phyloP scores from a whole-genome alignment of 64 coral and sea anemone genomes.

The Montipora cactus region DNA sequence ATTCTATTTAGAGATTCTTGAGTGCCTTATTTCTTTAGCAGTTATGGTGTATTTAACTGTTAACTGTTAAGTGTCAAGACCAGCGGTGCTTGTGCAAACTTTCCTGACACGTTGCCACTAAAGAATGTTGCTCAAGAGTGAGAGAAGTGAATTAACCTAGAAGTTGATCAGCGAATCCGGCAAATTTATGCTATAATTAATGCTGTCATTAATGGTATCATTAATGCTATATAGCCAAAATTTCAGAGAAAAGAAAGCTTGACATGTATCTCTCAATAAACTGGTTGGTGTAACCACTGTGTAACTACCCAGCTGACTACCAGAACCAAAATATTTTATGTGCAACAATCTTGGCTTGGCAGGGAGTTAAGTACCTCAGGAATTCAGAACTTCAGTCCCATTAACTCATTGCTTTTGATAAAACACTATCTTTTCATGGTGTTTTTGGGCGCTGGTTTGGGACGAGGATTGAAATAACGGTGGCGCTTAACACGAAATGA shows the following conservation, averaged over 20 bases:
- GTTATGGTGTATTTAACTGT: too few relatives aligned
- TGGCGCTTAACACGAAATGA: background rate
- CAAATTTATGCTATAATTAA: background rate
- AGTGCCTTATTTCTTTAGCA: too few relatives aligned
- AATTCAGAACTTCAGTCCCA: background rate
- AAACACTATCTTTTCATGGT: too few relatives aligned
- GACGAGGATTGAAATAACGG: too few relatives aligned
- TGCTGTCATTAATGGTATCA: background rate
- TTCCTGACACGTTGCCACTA: background rate
- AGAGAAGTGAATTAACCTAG: background rate
- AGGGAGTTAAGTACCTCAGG: constrained; percentile 7
- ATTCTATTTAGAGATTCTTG: too few relatives aligned
- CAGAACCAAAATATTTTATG: background rate
- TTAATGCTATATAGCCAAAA: background rate
- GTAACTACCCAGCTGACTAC: background rate
- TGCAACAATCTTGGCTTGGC: background rate
- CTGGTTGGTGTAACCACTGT: too few relatives aligned
- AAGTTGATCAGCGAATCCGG: background rate
- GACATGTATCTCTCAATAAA: background rate
- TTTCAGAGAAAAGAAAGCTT: background rate
- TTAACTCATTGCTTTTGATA: background rate
- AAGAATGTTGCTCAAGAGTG: background rate
- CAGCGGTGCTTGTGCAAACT: background rate
- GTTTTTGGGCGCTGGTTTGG: too few relatives aligned
- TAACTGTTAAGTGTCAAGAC: too few relatives aligned